phyloP scores from a whole-genome alignment of 2,888 invertebrate genomes.

The Ectobius pallidus region DNA sequence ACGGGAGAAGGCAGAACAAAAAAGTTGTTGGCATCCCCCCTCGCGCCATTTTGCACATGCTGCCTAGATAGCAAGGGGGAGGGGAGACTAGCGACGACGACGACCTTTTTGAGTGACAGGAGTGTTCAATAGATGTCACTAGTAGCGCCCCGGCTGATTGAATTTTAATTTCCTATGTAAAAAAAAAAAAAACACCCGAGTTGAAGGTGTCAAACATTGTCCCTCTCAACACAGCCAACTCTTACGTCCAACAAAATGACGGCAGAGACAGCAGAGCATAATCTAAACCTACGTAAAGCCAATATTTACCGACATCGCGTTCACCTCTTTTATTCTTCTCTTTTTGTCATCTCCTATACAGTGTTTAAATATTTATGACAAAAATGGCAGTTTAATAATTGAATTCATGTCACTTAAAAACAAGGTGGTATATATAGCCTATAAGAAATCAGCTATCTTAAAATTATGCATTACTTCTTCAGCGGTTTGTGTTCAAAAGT shows the following conservation, averaged over 20 bases:
- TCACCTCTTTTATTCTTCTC: constrained; percentile 21
- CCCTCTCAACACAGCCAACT: not conserved
- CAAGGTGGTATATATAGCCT: too few relatives aligned
- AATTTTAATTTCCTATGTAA: constrained; percentile 40
- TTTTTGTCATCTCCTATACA: not conserved
- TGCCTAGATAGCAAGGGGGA: too few relatives aligned
- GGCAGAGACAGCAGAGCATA: constrained; percentile 1
- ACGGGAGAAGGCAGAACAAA: too few relatives aligned
- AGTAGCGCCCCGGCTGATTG: constrained; percentile 32
- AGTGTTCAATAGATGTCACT: constrained; percentile 36
- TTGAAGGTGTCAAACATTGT: constrained; percentile 19
- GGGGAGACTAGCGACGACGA: not conserved
- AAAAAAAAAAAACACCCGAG: constrained; percentile 14
- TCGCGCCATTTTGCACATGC: too few relatives aligned
- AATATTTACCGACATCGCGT: constrained; percentile 26
- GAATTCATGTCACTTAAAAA: constrained; percentile 21
- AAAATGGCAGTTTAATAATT: constrained; percentile 29
- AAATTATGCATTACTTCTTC: too few relatives aligned
- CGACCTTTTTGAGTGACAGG: constrained; percentile 30
- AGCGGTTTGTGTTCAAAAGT: too few relatives aligned
- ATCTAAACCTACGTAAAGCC: constrained; percentile 20
- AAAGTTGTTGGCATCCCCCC: too few relatives aligned
- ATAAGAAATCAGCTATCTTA: too few relatives aligned
- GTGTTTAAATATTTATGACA: constrained; percentile 20
- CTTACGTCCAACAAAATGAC: constrained; percentile 10